These are phyloP conservation scores for Pungitius pungitius DNA, from an alignment of 2,113 vertebrate species.

Conservation along the genomic window DNA sequence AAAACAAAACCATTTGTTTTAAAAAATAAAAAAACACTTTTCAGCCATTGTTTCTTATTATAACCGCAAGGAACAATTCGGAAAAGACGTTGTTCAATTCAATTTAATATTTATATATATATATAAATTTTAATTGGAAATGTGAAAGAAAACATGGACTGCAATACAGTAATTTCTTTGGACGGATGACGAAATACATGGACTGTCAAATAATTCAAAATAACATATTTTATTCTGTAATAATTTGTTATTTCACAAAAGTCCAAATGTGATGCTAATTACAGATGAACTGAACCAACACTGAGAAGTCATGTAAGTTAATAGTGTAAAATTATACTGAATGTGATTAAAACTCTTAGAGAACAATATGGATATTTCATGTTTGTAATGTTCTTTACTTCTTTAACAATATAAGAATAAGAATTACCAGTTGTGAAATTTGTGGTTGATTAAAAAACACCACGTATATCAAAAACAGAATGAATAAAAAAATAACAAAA, in stretches of 20 bases:
- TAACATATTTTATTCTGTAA: neutral
- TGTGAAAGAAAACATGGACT: neutral
- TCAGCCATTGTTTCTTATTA: constrained; percentile 14
- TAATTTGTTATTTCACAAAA: neutral
- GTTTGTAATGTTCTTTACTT: neutral
- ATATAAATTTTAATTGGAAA: neutral
- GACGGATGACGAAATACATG: neutral
- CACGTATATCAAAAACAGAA: neutral
- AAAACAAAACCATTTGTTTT: constrained; percentile 21
- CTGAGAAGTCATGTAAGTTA: neutral
- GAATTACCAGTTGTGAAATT: no score
- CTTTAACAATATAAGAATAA: neutral
- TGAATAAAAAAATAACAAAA: neutral
- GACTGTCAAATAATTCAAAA: neutral
- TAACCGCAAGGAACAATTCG: constrained; percentile 1
- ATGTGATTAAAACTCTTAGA: neutral
- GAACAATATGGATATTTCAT: neutral
- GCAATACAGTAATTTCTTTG: neutral
- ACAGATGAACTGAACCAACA: neutral
- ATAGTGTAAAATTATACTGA: neutral
- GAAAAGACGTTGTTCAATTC: neutral
- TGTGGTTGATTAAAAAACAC: neutral
- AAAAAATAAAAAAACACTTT: neutral
- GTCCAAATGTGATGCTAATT: neutral
- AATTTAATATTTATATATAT: neutral